These are phyloP conservation scores for Helogale parvula DNA, from an alignment of 2,113 vertebrate species.

Conservation along the genomic window DNA sequence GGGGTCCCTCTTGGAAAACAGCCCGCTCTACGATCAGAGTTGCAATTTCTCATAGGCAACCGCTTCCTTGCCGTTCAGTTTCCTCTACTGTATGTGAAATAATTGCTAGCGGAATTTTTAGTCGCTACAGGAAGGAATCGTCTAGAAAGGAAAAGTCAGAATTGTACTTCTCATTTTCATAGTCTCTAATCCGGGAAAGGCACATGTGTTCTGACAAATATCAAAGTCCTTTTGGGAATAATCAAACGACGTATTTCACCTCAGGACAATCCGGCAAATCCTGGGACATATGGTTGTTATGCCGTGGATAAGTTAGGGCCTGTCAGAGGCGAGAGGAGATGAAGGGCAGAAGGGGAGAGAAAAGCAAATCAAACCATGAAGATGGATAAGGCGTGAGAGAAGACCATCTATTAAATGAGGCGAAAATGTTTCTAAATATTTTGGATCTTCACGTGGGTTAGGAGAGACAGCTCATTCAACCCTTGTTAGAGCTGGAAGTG, in stretches of 20 bases:
- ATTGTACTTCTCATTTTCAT: neutral
- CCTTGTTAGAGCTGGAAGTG: neutral
- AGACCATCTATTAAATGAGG: neutral
- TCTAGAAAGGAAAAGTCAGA: neutral
- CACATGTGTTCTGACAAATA: neutral
- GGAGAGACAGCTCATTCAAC: neutral
- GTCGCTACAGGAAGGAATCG: neutral
- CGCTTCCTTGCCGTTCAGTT: neutral
- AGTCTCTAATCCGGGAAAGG: neutral
- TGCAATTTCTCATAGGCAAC: constrained; percentile 19
- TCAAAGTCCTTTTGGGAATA: neutral
- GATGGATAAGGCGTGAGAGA: neutral
- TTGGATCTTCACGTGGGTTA: neutral
- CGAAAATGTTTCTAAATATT: neutral
- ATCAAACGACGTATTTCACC: neutral
- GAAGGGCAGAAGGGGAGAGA: neutral
- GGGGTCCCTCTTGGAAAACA: neutral
- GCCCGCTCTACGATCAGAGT: neutral
- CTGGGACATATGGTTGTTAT: neutral
- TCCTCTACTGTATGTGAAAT: neutral
- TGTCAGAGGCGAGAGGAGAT: neutral
- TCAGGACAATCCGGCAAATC: neutral
- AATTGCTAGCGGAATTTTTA: neutral
- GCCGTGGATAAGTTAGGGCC: neutral
- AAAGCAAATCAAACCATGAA: neutral